Evolutionary conservation across 2,797 vertebrate species (phyloP).

Genomic region (Mormyrops boulengeri): DNA sequence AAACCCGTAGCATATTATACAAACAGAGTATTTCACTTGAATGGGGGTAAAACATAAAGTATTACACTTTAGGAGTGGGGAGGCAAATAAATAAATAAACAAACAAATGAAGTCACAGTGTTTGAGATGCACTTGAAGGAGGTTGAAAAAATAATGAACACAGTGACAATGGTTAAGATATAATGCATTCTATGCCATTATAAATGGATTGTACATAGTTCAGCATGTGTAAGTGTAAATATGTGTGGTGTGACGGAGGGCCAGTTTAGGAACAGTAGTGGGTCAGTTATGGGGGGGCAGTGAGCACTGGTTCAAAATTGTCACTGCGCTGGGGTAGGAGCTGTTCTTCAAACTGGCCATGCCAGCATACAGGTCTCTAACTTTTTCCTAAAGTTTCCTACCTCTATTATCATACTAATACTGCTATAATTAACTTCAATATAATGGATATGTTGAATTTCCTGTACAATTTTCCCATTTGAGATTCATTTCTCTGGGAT

Average conservation of each 20-base stretch:
- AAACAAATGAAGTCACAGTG: neutral
- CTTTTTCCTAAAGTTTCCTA: neutral
- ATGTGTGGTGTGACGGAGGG: neutral
- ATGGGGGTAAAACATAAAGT: too few relatives aligned
- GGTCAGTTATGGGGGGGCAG: neutral
- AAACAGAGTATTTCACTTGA: too few relatives aligned
- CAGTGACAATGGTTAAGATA: neutral
- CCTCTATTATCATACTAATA: neutral
- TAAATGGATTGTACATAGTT: neutral
- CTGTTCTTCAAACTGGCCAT: neutral
- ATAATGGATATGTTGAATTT: neutral
- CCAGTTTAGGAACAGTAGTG: neutral
- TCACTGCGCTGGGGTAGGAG: neutral
- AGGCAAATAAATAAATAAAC: neutral
- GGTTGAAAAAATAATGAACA: neutral
- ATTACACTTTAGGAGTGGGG: neutral
- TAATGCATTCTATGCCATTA: neutral
- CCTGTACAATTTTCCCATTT: neutral
- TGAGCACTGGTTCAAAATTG: neutral
- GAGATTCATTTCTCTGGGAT: neutral
- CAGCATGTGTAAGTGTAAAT: neutral
- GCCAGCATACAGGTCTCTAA: neutral
- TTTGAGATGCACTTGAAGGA: neutral
- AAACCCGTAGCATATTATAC: neutral
- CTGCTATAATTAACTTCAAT: neutral